Percentiles rank a stretch among this genome's conserved stretches.
Conservation (phyloP, 2,888 invertebrate genomes). For the Dynastes grantii region DNA sequence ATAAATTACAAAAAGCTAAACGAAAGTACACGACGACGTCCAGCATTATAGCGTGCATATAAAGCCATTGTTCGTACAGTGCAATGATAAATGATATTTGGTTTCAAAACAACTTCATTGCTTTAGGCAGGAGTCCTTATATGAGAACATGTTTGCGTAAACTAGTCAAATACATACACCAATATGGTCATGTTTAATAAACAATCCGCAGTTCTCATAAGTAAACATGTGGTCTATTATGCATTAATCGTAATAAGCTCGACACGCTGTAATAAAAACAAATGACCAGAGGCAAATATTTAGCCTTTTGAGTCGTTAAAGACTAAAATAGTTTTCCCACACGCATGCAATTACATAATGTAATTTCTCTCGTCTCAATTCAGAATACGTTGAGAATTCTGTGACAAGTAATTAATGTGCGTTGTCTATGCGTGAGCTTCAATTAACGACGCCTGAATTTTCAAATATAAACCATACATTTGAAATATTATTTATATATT, state of each 20-base stretch:
- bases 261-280: conserved; percentile 7
- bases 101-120: conserved; percentile 18
- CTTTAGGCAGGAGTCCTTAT: conserved; percentile 23
- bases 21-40: not conserved
- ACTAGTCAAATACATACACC: conserved; percentile 13
- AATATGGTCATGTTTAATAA: conserved; percentile 12
- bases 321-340: too few species aligned
- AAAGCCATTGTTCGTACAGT: conserved; percentile 17
- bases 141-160: conserved; percentile 16
- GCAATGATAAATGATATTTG: conserved; percentile 23
- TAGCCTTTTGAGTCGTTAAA: too few species aligned
- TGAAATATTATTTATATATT: too few species aligned
- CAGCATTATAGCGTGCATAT: conserved; percentile 1
- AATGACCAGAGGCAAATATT: not conserved
- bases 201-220: conserved; percentile 18
- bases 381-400: too few species aligned
- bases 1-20: not conserved
- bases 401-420: too few species aligned
- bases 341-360: too few species aligned
- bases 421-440: too few species aligned
- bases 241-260: conserved; percentile 4
- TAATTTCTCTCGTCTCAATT: too few species aligned
- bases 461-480: too few species aligned
- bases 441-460: too few species aligned
- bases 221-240: not conserved